Base-by-base conservation (phyloP, 2,888 invertebrate genomes). In the Xestia rhomboidea region DNA sequence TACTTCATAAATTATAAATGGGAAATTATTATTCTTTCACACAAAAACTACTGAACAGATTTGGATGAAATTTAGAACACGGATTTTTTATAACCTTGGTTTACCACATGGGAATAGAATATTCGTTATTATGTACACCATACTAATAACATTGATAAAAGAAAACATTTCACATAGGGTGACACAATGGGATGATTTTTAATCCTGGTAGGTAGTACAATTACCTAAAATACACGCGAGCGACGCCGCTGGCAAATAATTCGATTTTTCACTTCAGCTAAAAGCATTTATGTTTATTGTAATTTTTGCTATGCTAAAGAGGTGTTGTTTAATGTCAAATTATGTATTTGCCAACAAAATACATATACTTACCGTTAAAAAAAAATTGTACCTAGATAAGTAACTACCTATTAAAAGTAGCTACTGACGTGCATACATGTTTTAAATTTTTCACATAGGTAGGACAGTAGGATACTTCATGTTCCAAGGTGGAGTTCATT, bases 401-500 rank as follows among this genome's bases (percentile, higher is more conserved):
- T n/a, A n/a, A n/a, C n/a, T n/a, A n/a, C n/a, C n/a, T n/a, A n/a
- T 38, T 54, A 24, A 41, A 24, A 11, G 34, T 51, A 68, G 24
- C 24, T 68, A 30, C 15, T 68, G 38, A 27, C 11, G 41, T 10
- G 8, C 0, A 4, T 30, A 3, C 13, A 15, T 68, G 51, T 30
- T 51, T 54, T 30, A 4, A 54, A 46, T 1, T 30, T 41, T 73
- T 15, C 27, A 30, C 5, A 13, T 54, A 30, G 27, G 13, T 54
- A 69, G 24, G 21, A 15, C 5, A 44, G 15, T 27, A 24, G 11
- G 6, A 30, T 30, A 24, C 38, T 72, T 49, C 60, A 64, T 54
- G 30, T 41, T 68, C 69, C 54, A 69, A 69, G 54, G 73, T 54
- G 18, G 41, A 73, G 54, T 44, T 73, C 70, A 69, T 73, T 69